Percentiles rank a stretch among this genome's conserved stretches.
phyloP scores from a whole-genome alignment of 2,113 vertebrate species.

The Ploceus nigricollis region DNA sequence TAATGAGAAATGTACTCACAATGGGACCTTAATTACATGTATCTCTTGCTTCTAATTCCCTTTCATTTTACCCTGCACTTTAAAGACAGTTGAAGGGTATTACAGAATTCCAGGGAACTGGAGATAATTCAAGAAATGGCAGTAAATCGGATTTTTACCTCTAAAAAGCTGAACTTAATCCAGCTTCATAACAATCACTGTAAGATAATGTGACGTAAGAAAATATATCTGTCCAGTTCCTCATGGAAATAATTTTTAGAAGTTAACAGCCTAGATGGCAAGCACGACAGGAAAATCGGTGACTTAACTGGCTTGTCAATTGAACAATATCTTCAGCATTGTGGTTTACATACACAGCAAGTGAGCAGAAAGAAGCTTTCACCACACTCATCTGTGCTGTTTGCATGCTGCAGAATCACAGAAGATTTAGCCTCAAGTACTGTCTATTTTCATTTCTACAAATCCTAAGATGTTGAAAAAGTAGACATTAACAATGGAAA shows the following conservation, averaged over 20 bases:
- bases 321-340: background rate
- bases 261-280: background rate
- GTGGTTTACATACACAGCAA: background rate
- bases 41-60: background rate
- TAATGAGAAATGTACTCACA: background rate
- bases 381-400: background rate
- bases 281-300: background rate
- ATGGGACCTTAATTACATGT: background rate
- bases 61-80: background rate
- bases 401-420: background rate
- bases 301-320: background rate
- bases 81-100: background rate
- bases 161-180: background rate
- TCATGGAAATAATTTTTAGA: background rate
- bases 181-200: background rate
- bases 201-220: background rate
- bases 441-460: background rate
- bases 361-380: background rate
- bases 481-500: background rate
- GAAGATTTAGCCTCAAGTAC: background rate
- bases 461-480: background rate
- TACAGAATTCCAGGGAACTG: background rate
- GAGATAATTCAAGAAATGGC: background rate
- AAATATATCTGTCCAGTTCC: background rate
- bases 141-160: background rate